phyloP scores from a whole-genome alignment of 2,888 invertebrate genomes.

The Ophion ventricosus region DNA sequence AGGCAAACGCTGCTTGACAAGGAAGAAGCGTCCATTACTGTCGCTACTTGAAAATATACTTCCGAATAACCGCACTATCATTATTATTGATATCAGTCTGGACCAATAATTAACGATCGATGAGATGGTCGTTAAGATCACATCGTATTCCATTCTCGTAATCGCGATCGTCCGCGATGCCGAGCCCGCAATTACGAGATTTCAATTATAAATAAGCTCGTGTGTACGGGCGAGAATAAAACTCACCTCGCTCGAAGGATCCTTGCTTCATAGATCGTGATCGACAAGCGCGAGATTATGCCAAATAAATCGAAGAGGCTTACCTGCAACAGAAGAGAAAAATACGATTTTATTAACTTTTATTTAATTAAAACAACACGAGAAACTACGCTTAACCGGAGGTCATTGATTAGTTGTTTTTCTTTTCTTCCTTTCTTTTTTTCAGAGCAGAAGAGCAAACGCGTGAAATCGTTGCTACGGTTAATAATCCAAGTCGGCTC shows the following conservation, averaged over 20 bases:
- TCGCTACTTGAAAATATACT: too few relatives aligned
- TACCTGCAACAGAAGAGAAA: slow-evolving; percentile 76
- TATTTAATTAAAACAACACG: slow-evolving; percentile 53
- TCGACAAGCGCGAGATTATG: slow-evolving; percentile 1
- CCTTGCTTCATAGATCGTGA: not conserved
- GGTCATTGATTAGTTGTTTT: slow-evolving; percentile 69
- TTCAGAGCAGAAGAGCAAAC: slow-evolving; percentile 26
- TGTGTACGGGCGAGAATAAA: slow-evolving; percentile 25
- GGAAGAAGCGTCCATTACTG: too few relatives aligned
- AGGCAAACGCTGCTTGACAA: not conserved
- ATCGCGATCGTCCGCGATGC: not conserved
- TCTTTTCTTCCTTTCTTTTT: slow-evolving; percentile 31
- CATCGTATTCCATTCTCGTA: not conserved
- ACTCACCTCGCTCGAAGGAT: slow-evolving; percentile 47
- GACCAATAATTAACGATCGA: not conserved
- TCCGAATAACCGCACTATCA: not conserved
- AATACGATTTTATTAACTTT: slow-evolving; percentile 67
- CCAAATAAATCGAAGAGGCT: slow-evolving; percentile 67
- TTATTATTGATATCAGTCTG: not conserved
- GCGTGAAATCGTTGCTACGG: slow-evolving; percentile 59
- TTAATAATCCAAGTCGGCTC: slow-evolving; percentile 16
- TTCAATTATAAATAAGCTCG: slow-evolving; percentile 73
- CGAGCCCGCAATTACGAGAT: slow-evolving; percentile 72
- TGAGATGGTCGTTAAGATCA: not conserved
- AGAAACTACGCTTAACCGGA: slow-evolving; percentile 32